phyloP scores from a whole-genome alignment of 2,888 invertebrate genomes.

The Calliopum simillimum region DNA sequence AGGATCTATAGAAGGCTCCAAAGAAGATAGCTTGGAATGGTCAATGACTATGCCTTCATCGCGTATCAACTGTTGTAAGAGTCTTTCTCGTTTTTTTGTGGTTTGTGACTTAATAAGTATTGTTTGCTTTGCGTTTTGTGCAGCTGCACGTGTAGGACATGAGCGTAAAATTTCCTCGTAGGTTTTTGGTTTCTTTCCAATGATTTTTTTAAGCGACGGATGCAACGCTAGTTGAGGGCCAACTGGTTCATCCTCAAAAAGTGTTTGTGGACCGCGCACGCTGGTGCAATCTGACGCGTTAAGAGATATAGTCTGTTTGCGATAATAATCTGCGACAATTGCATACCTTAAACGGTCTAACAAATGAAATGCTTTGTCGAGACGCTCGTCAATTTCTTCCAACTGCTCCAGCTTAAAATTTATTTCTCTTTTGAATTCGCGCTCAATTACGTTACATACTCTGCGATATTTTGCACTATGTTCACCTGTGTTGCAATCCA shows the following conservation, averaged over 20 bases:
- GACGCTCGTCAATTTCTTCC: conserved; percentile 75
- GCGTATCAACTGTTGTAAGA: conserved; percentile 56
- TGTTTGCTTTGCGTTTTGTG: conserved; percentile 66
- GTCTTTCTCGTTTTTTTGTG: conserved; percentile 57
- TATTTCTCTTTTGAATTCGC: conserved; percentile 80
- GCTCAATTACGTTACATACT: conserved; percentile 74
- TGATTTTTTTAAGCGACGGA: conserved; percentile 80
- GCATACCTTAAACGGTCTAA: conserved; percentile 73
- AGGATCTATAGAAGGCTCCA: too few species aligned
- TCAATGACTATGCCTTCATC: conserved; percentile 60
- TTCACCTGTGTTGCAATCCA: not conserved
- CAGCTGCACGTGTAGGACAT: conserved; percentile 68
- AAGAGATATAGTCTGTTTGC: conserved; percentile 69
- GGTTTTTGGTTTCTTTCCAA: conserved; percentile 72
- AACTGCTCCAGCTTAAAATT: conserved; percentile 78
- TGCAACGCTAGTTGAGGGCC: conserved; percentile 73
- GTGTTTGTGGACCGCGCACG: conserved; percentile 53
- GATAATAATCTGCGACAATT: conserved; percentile 73
- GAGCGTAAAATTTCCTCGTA: conserved; percentile 68
- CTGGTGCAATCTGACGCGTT: conserved; percentile 60
- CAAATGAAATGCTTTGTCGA: conserved; percentile 71
- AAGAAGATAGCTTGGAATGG: conserved; percentile 48
- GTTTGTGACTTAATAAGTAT: conserved; percentile 59
- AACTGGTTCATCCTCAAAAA: conserved; percentile 53
- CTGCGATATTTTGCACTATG: conserved; percentile 56